These are phyloP conservation scores for Metallyticus violacea DNA, from an alignment of 2,888 invertebrate species.

Conservation along the genomic window DNA sequence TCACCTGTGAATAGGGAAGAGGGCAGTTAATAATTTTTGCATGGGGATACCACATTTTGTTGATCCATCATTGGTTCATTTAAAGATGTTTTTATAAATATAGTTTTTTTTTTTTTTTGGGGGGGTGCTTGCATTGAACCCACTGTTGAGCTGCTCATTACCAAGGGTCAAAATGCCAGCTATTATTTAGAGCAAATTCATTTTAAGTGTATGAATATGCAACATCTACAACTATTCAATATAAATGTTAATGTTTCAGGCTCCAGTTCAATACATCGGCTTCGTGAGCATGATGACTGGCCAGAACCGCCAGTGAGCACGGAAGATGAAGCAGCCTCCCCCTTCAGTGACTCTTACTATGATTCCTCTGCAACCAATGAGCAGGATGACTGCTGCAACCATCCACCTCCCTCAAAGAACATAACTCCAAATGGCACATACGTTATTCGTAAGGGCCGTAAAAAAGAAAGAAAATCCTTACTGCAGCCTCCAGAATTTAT, in stretches of 20 bases:
- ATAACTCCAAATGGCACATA: constrained; percentile 71
- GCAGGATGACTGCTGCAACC: constrained; percentile 28
- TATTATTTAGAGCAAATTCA: no score
- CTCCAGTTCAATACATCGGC: constrained; percentile 65
- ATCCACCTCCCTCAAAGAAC: constrained; percentile 45
- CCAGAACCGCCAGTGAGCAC: constrained; percentile 69
- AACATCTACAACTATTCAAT: no score
- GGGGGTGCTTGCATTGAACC: no score
- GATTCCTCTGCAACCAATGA: constrained; percentile 37
- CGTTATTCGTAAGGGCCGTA: constrained; percentile 71
- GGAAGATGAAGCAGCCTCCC: constrained; percentile 65
- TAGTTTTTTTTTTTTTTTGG: no score
- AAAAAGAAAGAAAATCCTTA: constrained; percentile 61
- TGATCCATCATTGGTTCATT: no score
- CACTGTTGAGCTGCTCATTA: no score
- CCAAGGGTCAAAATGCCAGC: no score
- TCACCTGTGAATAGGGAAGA: no score
- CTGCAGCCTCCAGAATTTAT: constrained; percentile 50
- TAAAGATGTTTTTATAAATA: no score
- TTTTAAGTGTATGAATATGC: no score
- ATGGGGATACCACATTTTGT: no score
- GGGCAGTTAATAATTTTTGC: no score
- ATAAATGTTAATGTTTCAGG: constrained; percentile 51
- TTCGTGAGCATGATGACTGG: constrained; percentile 67
- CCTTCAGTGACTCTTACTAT: constrained; percentile 61